Percentiles rank a stretch among this genome's conserved stretches.
phyloP scores from a whole-genome alignment of 1,140 invertebrate genomes.

The Hylyphantes graminicola region DNA sequence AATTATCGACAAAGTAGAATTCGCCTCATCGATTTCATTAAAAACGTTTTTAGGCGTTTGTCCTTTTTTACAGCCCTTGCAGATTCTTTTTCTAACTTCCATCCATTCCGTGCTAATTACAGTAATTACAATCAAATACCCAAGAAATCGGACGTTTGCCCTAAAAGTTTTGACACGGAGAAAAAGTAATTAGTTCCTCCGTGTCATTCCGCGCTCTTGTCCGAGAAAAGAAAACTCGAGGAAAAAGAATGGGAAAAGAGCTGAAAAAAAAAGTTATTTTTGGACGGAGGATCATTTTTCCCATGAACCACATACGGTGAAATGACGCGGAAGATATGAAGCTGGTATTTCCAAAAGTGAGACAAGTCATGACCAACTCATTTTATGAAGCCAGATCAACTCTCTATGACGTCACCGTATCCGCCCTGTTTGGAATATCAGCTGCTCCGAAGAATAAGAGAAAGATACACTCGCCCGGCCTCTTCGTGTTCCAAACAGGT shows the following conservation, averaged over 20 bases:
- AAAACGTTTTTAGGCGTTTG: constrained; percentile 59
- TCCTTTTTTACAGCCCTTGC: constrained; percentile 33
- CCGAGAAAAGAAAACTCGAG: constrained; percentile 24
- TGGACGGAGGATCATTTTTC: constrained; percentile 30
- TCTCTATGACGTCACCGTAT: too few species aligned
- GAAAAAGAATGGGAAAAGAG: constrained; percentile 15
- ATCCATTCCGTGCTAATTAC: constrained; percentile 42
- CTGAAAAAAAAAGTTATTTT: constrained; percentile 30
- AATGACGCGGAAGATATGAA: constrained; percentile 37
- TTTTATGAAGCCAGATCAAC: too few species aligned
- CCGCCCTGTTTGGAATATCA: too few species aligned
- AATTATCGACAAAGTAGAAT: constrained; percentile 58
- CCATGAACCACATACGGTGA: constrained; percentile 36
- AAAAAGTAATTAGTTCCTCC: constrained; percentile 59
- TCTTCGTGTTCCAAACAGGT: too few species aligned
- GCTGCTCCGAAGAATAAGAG: too few species aligned
- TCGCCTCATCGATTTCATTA: constrained; percentile 60
- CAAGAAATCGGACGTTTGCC: constrained; percentile 56
- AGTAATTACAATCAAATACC: constrained; percentile 61
- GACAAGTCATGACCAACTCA: too few species aligned
- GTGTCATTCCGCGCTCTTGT: background rate
- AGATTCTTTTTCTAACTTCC: constrained; percentile 27
- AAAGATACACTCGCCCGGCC: too few species aligned
- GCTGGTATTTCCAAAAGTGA: background rate
- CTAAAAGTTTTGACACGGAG: constrained; percentile 59